Base-by-base conservation (phyloP, 2,888 invertebrate genomes). In the Scaptomyza polygonia region DNA sequence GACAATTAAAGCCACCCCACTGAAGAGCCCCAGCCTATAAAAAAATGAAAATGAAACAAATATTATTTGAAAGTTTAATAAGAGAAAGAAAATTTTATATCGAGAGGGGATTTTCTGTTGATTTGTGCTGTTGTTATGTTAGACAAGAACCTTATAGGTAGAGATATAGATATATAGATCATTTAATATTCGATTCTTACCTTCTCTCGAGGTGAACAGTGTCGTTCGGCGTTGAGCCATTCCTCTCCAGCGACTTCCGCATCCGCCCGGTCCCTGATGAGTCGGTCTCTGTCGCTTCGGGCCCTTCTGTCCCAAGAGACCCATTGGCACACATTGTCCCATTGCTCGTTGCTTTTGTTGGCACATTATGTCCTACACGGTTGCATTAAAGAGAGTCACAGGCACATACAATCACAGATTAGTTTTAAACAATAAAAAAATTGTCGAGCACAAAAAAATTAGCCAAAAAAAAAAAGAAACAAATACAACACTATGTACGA, bases 161-260 rank as follows among this genome's bases (percentile, higher is more conserved):
- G 11, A 12, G 5, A 47, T 18, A n/a, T 9, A 5, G 8, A 48
- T 34, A 5, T n/a, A 40, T 18, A 4, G 5, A 21, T 40, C 5
- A 14, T 11, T 11, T 3, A 9, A 40, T 5, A 25, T 25, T 18
- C 14, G 11, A 27, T 39, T 18, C 36, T 63, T 80, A 85, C 83
- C 97, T 96, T 96, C 97, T 97, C 97, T 97, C 96, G 97, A 97
- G 97, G 97, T 97, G 96, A 97, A 98, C 95, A 97, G 96, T 93
- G 97, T 97, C 96, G 96, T 97, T 95, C 97, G 95, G 93, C 96
- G 95, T 94, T 97, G 97, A 93, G 96, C 95, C 95, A 96, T 95
- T 93, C 96, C 97, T 95, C 97, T 96, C 96, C 96, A 96, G 89
- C 95, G 92, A 87, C 91, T 92, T 89, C 92, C 92, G 92, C 92